Conservation (phyloP, 2,888 invertebrate genomes). For the Clistopyga incitator region DNA sequence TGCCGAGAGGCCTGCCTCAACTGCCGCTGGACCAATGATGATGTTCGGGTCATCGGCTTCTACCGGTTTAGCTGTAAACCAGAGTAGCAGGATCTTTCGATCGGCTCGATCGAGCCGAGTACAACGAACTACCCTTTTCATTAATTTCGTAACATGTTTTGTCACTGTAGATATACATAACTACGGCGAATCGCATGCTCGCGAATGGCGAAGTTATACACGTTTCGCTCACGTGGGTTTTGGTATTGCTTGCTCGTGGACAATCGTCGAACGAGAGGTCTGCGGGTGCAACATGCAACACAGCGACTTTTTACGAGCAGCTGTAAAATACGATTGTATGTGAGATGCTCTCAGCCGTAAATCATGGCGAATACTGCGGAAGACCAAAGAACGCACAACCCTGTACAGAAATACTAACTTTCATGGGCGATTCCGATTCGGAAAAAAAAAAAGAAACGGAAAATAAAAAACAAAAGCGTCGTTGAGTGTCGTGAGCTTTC, state of each 20-base stretch:
- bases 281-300: conserved; percentile 23
- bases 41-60: conserved; percentile 29
- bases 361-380: conserved; percentile 40
- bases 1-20: background rate
- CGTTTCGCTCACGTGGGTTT: conserved; percentile 24
- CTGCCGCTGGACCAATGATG: conserved; percentile 15
- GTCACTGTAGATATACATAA: background rate
- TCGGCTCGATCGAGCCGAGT: background rate
- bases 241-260: background rate
- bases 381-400: conserved; percentile 33
- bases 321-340: conserved; percentile 60
- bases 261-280: conserved; percentile 27
- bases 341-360: conserved; percentile 36
- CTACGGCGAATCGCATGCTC: background rate
- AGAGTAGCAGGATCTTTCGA: conserved; percentile 14
- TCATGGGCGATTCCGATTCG: conserved; percentile 8
- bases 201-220: background rate
- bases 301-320: conserved; percentile 57
- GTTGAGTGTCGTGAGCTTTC: conserved; percentile 12
- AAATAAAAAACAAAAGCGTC: conserved; percentile 10
- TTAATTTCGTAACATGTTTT: conserved; percentile 9
- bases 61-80: conserved; percentile 10
- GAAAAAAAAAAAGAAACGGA: conserved; percentile 43
- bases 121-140: conserved; percentile 13
- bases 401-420: conserved; percentile 22